Evolutionary conservation across 2,888 invertebrate species (phyloP).

Genomic region (Lycophotia porphyrea): DNA sequence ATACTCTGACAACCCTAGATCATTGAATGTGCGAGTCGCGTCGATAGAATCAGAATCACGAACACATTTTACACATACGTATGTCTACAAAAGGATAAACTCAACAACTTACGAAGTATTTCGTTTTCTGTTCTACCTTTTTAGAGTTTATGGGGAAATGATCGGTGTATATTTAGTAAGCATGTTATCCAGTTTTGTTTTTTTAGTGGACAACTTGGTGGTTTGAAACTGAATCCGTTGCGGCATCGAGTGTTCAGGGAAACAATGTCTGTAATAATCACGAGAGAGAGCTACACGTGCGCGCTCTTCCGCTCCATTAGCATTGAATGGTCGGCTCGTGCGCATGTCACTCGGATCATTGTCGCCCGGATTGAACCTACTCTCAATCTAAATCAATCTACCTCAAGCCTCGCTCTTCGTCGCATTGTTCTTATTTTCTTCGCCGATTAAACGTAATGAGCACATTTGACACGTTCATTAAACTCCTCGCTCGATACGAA

Average conservation of each 20-base stretch:
- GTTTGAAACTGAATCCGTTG: constrained; percentile 74
- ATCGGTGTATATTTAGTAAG: constrained; percentile 5
- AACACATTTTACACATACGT: constrained; percentile 72
- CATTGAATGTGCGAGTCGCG: constrained; percentile 73
- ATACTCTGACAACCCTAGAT: constrained; percentile 67
- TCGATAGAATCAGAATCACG: constrained; percentile 83
- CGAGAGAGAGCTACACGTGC: constrained; percentile 83
- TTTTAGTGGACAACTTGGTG: neutral
- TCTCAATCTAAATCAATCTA: constrained; percentile 85
- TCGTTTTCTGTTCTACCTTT: constrained; percentile 54
- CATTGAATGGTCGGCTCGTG: constrained; percentile 87
- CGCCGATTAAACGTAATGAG: constrained; percentile 84
- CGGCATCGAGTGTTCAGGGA: constrained; percentile 72
- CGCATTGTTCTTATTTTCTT: constrained; percentile 84
- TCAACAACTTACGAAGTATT: constrained; percentile 59
- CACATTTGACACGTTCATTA: constrained; percentile 83
- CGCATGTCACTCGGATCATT: constrained; percentile 83
- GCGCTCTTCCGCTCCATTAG: constrained; percentile 88
- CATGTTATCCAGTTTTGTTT: neutral
- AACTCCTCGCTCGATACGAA: constrained; percentile 69
- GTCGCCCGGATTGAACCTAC: constrained; percentile 80
- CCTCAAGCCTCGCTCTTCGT: constrained; percentile 72
- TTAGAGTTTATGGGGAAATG: constrained; percentile 25
- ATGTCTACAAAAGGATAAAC: constrained; percentile 68
- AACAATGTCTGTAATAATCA: constrained; percentile 82